phyloP scores from a whole-genome alignment of 2,113 vertebrate species.

The Siniperca knerii region DNA sequence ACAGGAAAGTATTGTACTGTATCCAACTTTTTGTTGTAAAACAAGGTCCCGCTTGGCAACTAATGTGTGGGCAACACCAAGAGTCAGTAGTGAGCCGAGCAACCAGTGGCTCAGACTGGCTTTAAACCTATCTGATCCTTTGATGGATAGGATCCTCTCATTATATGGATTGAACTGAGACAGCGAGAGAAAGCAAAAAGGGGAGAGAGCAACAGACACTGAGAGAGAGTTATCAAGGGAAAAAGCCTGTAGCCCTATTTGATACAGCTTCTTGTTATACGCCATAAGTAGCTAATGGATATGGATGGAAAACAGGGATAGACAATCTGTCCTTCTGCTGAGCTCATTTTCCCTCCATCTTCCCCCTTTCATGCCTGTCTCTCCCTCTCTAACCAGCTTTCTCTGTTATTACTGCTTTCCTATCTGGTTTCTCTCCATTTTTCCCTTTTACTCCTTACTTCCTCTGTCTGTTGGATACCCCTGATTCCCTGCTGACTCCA shows the following conservation, averaged over 20 bases:
- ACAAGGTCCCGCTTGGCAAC: neutral
- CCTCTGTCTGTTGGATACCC: conserved; percentile 26
- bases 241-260: conserved; percentile 17
- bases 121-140: conserved; percentile 45
- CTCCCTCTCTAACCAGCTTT: conserved; percentile 5
- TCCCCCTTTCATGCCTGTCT: conserved; percentile 3
- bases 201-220: conserved; percentile 10
- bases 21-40: conserved; percentile 6
- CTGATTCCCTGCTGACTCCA: conserved; percentile 42
- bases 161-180: conserved; percentile 51
- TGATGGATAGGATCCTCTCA: conserved; percentile 50
- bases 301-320: conserved; percentile 34
- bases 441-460: neutral
- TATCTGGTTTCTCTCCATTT: conserved; percentile 16
- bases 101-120: conserved; percentile 40
- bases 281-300: conserved; percentile 33
- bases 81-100: conserved; percentile 9
- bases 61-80: conserved; percentile 1
- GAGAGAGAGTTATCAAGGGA: conserved; percentile 6
- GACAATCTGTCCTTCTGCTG: conserved; percentile 13
- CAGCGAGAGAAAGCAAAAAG: conserved; percentile 12
- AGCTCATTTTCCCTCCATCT: conserved; percentile 25
- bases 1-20: neutral
- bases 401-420: conserved; percentile 35
- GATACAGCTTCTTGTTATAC: conserved; percentile 23